Evolutionary conservation across 2,888 invertebrate species (phyloP).

Genomic region (Aphidoletes aphidimyza): DNA sequence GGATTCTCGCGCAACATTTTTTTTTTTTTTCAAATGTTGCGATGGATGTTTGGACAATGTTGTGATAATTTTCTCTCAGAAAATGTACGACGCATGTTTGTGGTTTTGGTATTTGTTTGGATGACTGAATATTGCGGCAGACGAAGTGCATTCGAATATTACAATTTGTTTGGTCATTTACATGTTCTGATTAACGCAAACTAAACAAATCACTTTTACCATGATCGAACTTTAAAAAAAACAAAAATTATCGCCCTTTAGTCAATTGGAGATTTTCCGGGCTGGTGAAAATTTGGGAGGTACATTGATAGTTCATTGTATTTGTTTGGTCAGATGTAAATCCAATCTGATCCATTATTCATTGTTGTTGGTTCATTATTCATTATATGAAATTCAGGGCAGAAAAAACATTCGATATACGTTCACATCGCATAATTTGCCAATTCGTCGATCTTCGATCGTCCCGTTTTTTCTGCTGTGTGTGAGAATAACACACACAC

Average conservation of each 20-base stretch:
- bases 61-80: not conserved
- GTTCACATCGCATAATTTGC: not conserved
- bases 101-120: no score
- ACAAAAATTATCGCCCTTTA: no score
- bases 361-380: slow-evolving; percentile 29
- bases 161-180: not conserved
- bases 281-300: no score
- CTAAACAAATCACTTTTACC: not conserved
- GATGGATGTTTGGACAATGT: not conserved
- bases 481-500: no score
- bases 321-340: not conserved
- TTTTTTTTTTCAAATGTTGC: no score
- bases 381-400: not conserved
- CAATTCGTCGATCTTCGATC: slow-evolving; percentile 5
- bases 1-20: no score
- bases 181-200: not conserved
- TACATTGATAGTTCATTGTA: not conserved
- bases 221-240: not conserved
- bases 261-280: not conserved
- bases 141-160: not conserved
- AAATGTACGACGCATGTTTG: not conserved
- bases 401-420: not conserved
- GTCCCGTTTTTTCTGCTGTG: no score
- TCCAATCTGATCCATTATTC: slow-evolving; percentile 22
- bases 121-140: not conserved